These are phyloP conservation scores for Sinotaia quadrata DNA, from an alignment of 2,888 invertebrate species.

Conservation along the genomic window DNA sequence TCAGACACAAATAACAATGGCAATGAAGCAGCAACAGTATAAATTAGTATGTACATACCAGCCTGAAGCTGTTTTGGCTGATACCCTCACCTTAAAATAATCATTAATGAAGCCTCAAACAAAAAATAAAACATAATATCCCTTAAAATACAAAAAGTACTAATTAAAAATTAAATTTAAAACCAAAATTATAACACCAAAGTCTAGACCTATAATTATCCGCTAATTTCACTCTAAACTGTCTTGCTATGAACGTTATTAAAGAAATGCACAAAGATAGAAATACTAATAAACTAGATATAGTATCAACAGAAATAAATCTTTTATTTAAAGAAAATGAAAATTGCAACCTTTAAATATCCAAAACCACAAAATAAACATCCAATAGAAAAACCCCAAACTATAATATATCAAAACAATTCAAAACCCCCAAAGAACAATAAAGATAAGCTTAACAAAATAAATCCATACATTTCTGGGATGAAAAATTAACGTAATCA, in stretches of 20 bases:
- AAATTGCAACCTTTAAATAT: not conserved
- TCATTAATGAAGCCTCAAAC: not conserved
- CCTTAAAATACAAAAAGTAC: not conserved
- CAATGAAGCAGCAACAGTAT: not conserved
- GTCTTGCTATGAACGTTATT: slow-evolving; percentile 21
- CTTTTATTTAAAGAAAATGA: not conserved
- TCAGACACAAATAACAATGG: not conserved
- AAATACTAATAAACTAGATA: not conserved
- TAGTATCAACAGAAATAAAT: not conserved
- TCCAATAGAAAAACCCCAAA: slow-evolving; percentile 7
- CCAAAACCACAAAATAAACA: not conserved
- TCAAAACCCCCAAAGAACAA: not conserved
- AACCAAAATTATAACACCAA: not conserved
- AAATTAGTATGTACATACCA: not conserved
- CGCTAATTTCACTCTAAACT: not conserved
- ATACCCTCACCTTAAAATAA: not conserved
- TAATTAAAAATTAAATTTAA: not conserved
- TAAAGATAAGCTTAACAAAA: slow-evolving; percentile 15
- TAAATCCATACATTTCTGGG: slow-evolving; percentile 75
- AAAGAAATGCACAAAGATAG: slow-evolving; percentile 25
- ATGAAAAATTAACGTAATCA: slow-evolving; percentile 78
- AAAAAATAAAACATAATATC: not conserved
- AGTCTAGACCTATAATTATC: not conserved
- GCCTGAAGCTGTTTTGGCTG: not conserved
- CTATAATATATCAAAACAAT: not conserved